A percentile compares a stretch with the other conserved stretches of the same genome.
Evolutionary conservation across 2,797 vertebrate species (phyloP).

Genomic region (Sciurus vulgaris): DNA sequence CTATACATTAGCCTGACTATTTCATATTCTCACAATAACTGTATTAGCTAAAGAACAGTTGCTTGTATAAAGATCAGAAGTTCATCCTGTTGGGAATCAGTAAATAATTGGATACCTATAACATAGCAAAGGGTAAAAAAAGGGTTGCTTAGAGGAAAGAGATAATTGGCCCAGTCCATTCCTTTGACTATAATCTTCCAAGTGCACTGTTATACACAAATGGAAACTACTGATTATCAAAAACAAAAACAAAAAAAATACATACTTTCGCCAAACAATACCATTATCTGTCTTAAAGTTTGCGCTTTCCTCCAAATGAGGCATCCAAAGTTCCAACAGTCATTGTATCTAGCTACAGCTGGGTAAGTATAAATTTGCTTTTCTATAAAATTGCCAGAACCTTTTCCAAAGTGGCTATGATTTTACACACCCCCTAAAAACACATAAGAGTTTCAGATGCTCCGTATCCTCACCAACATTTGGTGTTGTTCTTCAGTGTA

Average conservation of each 20-base stretch:
- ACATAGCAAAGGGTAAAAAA: background rate
- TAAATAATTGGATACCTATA: background rate
- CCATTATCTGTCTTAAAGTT: background rate
- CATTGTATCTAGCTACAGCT: background rate
- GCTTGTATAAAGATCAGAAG: background rate
- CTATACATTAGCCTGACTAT: background rate
- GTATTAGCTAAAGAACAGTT: background rate
- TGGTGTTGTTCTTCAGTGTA: background rate
- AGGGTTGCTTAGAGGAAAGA: background rate
- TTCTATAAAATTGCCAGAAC: conserved; percentile 30
- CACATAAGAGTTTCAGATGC: background rate
- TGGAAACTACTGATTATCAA: conserved; percentile 30
- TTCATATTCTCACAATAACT: background rate
- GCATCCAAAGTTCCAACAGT: background rate
- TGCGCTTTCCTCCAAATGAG: background rate
- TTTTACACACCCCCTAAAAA: background rate
- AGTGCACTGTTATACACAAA: background rate
- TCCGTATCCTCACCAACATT: background rate
- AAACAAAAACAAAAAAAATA: background rate
- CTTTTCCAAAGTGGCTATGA: conserved; percentile 14
- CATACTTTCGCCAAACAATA: conserved; percentile 29
- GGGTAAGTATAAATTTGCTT: background rate
- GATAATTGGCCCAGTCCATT: background rate
- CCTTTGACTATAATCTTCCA: background rate
- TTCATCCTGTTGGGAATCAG: background rate